Evolutionary conservation across 2,888 invertebrate species (phyloP).

Genomic region (Proisotoma minuta): DNA sequence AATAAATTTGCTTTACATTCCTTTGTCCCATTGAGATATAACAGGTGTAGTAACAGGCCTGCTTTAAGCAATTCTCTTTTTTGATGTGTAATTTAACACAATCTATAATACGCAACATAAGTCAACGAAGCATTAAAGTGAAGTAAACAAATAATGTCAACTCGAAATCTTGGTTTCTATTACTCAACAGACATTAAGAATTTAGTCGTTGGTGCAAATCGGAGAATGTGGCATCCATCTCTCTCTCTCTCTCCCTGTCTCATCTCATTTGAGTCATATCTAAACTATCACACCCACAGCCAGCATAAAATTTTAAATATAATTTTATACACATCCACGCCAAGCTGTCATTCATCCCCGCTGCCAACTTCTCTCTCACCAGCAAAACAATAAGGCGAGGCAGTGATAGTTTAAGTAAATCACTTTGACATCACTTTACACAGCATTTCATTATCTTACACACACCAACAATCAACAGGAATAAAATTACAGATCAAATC

Average conservation of each 20-base stretch:
- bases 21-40: too few relatives aligned
- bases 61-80: too few relatives aligned
- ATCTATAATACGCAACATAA: background rate
- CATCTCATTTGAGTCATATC: background rate
- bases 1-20: too few relatives aligned
- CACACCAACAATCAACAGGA: conserved; percentile 3
- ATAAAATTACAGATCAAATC: background rate
- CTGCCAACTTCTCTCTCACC: too few relatives aligned
- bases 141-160: conserved; percentile 5
- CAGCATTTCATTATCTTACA: background rate
- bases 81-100: background rate
- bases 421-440: conserved; percentile 6
- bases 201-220: background rate
- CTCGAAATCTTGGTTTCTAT: background rate
- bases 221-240: background rate
- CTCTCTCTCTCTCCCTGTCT: background rate
- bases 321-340: too few relatives aligned
- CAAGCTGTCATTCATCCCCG: too few relatives aligned
- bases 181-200: background rate
- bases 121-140: conserved; percentile 5
- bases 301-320: too few relatives aligned
- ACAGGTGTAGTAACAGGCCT: too few relatives aligned
- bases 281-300: background rate
- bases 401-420: too few relatives aligned
- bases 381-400: too few relatives aligned